Evolutionary conservation across 2,888 invertebrate genomes (phyloP), one percentile per base, ranked within the genome.

Genomic region (Brachyopa scutellaris): DNA sequence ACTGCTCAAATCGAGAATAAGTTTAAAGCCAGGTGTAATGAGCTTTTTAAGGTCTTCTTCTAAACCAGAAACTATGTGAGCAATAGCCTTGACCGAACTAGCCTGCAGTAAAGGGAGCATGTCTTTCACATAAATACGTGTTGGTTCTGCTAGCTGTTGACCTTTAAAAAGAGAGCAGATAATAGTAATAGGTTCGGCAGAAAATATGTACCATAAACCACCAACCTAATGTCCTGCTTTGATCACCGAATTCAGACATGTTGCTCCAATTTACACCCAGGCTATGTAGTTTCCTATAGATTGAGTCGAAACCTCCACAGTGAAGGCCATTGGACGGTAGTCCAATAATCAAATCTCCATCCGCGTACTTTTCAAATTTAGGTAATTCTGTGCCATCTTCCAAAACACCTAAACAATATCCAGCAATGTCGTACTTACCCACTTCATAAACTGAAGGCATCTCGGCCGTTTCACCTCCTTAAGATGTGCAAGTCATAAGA

Each of bases 61-160:
- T 1, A 99, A 91, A 0, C 99, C 99, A 0, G 98, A 97, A 0
- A 97, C 98, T 69, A 99, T 97, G 87, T 99, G 99, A 0, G 97
- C 97, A 84, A 97, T 92, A 0, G 95, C 97, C 88, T 97, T 97
- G 1, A 99, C 92, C 47, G 93, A 91, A 1, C 92, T 92, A 1
- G 84, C 69, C 86, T 93, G 93, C 47, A 98, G 90, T 2, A 95
- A 93, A 0, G 95, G 94, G 47, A 97, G 90, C 0, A 98, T 89
- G 6, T 93, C 92, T 84, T 93, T 93, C 0, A 96, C 95, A 91
- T 99, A 99, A 70, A 99, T 94, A 76, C 93, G 95, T 0, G 98
- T 98, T 0, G 98, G 98, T 0, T 92, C 93, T 2, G 98, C 92
- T 66, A 99, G 92, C 87, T 95, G 96, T 84, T 96, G 95, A 6